Base-by-base conservation (phyloP, 2,113 vertebrate genomes). In the Salvelinus alpinus region DNA sequence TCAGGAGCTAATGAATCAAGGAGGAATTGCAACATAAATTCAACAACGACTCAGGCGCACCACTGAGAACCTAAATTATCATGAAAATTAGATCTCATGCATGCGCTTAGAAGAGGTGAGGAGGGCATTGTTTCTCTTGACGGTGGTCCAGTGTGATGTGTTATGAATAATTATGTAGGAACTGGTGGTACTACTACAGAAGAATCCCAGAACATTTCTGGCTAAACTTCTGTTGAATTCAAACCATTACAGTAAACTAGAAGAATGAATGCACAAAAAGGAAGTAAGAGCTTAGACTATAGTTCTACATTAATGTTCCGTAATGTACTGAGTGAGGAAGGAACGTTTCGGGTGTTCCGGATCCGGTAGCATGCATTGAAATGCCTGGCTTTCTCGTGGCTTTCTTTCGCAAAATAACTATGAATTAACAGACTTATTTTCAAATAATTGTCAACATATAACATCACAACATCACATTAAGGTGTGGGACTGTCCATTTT, bases 1-100 rank as follows among this genome's bases (percentile, higher is more conserved):
- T 44, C 51, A 73, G n/a, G 59, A 79, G 80, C 73, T 81, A 82
- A 24, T 27, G 60, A 84, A 75, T 74, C 81, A 81, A 76, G 81
- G 82, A 54, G 51, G 51, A 62, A 77, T 70, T 29, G 71, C 70
- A 44, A 75, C 47, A 38, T 72, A 81, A 86, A 88, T 78, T 79
- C 70, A 79, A 64, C 84, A 71, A 13, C 29, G 7, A 38, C 34
- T 73, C 76, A 66, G 80, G 70, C 75, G 64, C 47, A 73, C 8
- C 34, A 20, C 57, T 59, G 24, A 11, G 68, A 74, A 12, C 60
- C 64, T 34, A 77, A 67, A 80, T 73, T 70, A 78, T 80, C 64
- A 70, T 70, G 48, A 75, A 24, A 73, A 78, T 81, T 4, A 16
- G 12, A 64, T 80, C 78, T 82, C 74, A 25, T 74, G 38, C 38